Base-by-base conservation (phyloP, 2,797 vertebrate genomes). In the Mycteria americana region DNA sequence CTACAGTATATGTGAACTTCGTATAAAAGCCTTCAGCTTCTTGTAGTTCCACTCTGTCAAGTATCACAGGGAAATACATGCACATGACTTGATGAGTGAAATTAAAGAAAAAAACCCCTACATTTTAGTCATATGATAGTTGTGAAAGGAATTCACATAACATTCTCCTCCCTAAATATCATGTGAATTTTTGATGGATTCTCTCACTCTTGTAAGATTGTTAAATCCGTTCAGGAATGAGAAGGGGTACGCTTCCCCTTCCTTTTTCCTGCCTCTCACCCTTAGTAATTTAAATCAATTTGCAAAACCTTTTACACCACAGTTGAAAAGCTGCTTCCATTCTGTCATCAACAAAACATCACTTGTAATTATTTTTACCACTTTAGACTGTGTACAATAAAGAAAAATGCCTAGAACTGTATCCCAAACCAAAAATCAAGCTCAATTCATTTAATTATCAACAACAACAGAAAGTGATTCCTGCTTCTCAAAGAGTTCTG, bases 1-100 rank as follows among this genome's bases (percentile, higher is more conserved):
- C 92, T 96, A 63, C 90, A 80, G 81, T 68, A 57, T 51, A 85
- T 72, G 19, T 96, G 96, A 96, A 94, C 87, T 96, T 94, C 97
- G 68, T 74, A 16, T 72, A 91, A 94, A 93, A 96, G 37, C 80
- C 79, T 81, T 72, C 77, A 95, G 90, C 63, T 95, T 90, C 63
- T 31, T 93, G 68, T 59, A 93, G 90, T 95, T 93, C 57, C 5
- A 51, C 51, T 93, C 73, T 48, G 79, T 75, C 93, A 93, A 21
- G n/a, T 81, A 73, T 92, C 67, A 72, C 24, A 75, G 45, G 48
- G 81, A 80, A 89, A 85, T 72, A 93, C 74, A 93, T 6, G 41
- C 69, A 62, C 46, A 85, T 50, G 76, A 68, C 51, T 86, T 83
- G 78, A 88, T 75, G 31, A 81, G 25, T 72, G 81, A 89, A 97